phyloP scores from a whole-genome alignment of 1,140 invertebrate species.

The Rhizoglyphus robini region DNA sequence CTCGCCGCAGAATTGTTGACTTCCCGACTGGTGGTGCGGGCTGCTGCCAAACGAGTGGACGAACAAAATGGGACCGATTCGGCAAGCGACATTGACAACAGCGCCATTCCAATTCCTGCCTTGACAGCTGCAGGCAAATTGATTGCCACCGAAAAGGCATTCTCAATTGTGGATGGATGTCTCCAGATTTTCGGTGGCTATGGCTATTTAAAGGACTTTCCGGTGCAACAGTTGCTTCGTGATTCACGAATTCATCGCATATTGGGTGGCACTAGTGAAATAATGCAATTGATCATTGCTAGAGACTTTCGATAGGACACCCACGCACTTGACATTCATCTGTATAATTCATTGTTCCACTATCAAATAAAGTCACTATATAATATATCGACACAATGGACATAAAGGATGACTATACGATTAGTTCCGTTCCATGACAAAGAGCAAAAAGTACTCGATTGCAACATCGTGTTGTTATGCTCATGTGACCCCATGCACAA shows the following conservation, averaged over 20 bases:
- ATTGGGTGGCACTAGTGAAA: conserved; percentile 48
- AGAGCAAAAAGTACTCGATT: too few relatives aligned
- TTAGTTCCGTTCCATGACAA: too few relatives aligned
- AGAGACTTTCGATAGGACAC: too few relatives aligned
- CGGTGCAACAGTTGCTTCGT: conserved; percentile 47
- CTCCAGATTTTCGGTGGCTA: conserved; percentile 49
- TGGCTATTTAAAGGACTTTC: conserved; percentile 49
- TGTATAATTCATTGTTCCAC: too few relatives aligned
- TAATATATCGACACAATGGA: too few relatives aligned
- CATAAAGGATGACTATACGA: too few relatives aligned
- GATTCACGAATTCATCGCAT: conserved; percentile 47
- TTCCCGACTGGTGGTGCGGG: conserved; percentile 42
- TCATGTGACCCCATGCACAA: too few relatives aligned
- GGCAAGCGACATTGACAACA: conserved; percentile 31
- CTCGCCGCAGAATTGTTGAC: conserved; percentile 46
- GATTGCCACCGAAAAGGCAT: conserved; percentile 45
- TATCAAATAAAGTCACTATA: too few relatives aligned
- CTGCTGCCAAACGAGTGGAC: conserved; percentile 40
- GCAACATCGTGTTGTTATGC: too few relatives aligned
- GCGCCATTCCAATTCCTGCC: conserved; percentile 22
- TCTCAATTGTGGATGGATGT: conserved; percentile 44
- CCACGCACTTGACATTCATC: too few relatives aligned
- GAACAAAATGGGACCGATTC: conserved; percentile 33
- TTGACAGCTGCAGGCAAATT: conserved; percentile 47
- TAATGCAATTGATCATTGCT: conserved; percentile 44